Conservation (phyloP, 1,140 invertebrate genomes). For the Brachionus manjavacas region DNA sequence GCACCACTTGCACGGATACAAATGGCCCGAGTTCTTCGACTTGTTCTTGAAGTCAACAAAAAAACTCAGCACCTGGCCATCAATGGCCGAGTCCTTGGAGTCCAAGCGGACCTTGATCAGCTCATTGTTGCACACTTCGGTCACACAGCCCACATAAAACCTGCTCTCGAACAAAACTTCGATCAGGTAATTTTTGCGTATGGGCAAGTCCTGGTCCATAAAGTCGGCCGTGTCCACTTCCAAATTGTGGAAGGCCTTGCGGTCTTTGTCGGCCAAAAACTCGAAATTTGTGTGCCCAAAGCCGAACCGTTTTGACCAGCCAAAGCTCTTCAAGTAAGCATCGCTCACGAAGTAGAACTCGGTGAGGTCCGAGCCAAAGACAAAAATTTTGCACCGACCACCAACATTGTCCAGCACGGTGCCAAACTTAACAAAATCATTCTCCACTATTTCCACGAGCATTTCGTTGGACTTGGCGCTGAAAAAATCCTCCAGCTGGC, state of each 20-base stretch:
- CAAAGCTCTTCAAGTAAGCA: not conserved
- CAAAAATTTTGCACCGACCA: not conserved
- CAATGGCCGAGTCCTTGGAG: not conserved
- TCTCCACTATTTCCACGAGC: not conserved
- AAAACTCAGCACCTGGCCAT: not conserved
- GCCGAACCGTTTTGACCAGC: not conserved
- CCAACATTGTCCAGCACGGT: not conserved
- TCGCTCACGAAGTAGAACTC: not conserved
- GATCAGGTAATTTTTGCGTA: not conserved
- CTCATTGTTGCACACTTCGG: slow-evolving; percentile 4
- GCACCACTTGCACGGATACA: slow-evolving; percentile 9
- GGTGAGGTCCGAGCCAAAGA: not conserved
- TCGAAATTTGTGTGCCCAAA: not conserved
- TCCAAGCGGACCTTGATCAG: not conserved
- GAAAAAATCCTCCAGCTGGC: not conserved
- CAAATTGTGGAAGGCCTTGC: not conserved
- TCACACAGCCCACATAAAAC: not conserved
- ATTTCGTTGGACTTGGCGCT: not conserved
- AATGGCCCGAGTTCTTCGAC: not conserved
- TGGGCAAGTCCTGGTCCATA: not conserved
- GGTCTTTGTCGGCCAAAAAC: not conserved
- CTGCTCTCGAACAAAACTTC: not conserved
- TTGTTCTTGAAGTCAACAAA: not conserved
- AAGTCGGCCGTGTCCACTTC: not conserved
- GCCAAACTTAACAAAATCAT: not conserved